phyloP scores from a whole-genome alignment of 1,140 invertebrate genomes.

The Drosophila rhopaloa region DNA sequence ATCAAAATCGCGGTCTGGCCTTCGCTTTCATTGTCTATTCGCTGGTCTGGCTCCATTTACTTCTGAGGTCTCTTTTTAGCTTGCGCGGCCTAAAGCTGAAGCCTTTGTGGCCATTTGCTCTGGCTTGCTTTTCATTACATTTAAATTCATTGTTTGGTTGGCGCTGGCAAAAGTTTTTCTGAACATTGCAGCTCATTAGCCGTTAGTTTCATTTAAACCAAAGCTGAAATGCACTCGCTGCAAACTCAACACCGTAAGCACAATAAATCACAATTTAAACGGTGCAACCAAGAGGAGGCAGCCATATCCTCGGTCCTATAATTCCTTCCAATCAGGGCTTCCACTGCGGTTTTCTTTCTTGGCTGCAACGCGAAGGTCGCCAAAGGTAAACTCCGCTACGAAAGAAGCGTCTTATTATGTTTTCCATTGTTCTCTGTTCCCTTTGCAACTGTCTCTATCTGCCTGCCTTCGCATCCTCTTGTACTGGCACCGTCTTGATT shows the following conservation, averaged over 20 bases:
- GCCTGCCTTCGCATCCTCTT: not conserved
- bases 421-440: conserved; percentile 58
- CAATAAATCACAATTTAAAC: conserved; percentile 78
- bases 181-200: conserved; percentile 69
- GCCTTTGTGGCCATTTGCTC: conserved; percentile 27
- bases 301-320: conserved; percentile 57
- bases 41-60: not conserved
- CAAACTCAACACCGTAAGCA: conserved; percentile 51
- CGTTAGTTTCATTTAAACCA: conserved; percentile 63
- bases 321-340: conserved; percentile 74
- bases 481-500: conserved; percentile 10
- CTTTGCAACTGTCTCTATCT: conserved; percentile 16
- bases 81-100: conserved; percentile 6
- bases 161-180: conserved; percentile 33
- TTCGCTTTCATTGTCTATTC: conserved; percentile 37
- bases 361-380: conserved; percentile 57
- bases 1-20: conserved; percentile 47
- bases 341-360: conserved; percentile 11
- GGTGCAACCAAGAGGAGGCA: conserved; percentile 22
- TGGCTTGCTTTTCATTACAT: conserved; percentile 62
- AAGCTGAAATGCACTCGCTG: conserved; percentile 30
- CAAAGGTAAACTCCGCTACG: conserved; percentile 57
- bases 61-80: conserved; percentile 9
- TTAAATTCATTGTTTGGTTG: conserved; percentile 44
- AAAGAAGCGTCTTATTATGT: conserved; percentile 63